Conservation (phyloP, 2,113 vertebrate genomes). For the Chinchilla lanigera region DNA sequence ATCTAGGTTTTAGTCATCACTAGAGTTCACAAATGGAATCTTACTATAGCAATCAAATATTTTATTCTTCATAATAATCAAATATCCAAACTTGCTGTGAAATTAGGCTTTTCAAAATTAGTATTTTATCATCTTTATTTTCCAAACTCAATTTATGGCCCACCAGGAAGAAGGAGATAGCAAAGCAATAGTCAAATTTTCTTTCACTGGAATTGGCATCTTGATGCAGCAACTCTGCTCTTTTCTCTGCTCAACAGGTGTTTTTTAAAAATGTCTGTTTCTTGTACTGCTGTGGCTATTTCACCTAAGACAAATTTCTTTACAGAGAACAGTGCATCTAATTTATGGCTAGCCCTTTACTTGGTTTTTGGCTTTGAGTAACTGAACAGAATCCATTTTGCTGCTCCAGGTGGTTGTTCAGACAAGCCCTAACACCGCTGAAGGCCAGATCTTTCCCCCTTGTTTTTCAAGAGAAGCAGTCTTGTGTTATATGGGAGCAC, state of each 20-base stretch:
- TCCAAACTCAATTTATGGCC: not conserved
- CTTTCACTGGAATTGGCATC: not conserved
- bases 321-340: not conserved
- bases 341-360: not conserved
- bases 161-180: not conserved
- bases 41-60: not conserved
- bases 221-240: not conserved
- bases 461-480: constrained; percentile 20
- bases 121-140: not conserved
- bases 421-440: not conserved
- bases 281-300: not conserved
- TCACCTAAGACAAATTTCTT: not conserved
- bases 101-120: not conserved
- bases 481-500: not conserved
- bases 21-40: not conserved
- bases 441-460: not conserved
- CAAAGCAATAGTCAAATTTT: not conserved
- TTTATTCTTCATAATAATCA: not conserved
- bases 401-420: not conserved
- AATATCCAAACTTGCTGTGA: constrained; percentile 29
- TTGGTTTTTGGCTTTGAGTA: not conserved
- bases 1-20: not conserved
- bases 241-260: not conserved
- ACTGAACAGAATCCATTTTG: not conserved
- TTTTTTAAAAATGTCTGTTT: constrained; percentile 21